Conservation (phyloP, 2,113 vertebrate genomes). For the Chloropsis cyanopogon region DNA sequence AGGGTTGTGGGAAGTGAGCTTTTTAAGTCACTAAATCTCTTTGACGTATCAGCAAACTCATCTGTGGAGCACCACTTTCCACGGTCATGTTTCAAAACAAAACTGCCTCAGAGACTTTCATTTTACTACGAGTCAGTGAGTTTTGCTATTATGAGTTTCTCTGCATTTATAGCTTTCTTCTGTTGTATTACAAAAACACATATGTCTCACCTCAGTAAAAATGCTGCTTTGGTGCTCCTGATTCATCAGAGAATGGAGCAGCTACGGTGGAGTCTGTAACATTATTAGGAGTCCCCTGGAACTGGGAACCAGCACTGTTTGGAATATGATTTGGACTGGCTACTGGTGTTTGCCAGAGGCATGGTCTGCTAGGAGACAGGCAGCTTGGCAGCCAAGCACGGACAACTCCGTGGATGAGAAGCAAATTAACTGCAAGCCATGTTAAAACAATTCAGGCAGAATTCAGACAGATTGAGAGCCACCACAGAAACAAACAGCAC, state of each 20-base stretch:
- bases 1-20: not conserved
- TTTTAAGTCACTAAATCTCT: constrained; percentile 1
- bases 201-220: not conserved
- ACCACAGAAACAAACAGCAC: constrained; percentile 29
- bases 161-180: not conserved
- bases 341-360: constrained; percentile 17
- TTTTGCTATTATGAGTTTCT: not conserved
- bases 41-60: not conserved
- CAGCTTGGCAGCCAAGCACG: not conserved
- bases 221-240: not conserved
- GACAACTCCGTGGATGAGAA: not conserved
- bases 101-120: not conserved
- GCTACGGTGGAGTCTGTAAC: not conserved
- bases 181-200: not conserved
- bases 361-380: constrained; percentile 2
- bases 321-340: not conserved
- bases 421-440: constrained; percentile 40
- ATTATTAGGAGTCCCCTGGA: not conserved
- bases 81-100: not conserved
- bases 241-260: not conserved
- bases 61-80: not conserved
- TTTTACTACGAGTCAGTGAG: not conserved
- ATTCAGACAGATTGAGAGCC: constrained; percentile 23
- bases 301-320: not conserved
- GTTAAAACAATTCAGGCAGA: constrained; percentile 21